Evolutionary conservation across 2,888 invertebrate species (phyloP).

Genomic region (Plebejus anna): DNA sequence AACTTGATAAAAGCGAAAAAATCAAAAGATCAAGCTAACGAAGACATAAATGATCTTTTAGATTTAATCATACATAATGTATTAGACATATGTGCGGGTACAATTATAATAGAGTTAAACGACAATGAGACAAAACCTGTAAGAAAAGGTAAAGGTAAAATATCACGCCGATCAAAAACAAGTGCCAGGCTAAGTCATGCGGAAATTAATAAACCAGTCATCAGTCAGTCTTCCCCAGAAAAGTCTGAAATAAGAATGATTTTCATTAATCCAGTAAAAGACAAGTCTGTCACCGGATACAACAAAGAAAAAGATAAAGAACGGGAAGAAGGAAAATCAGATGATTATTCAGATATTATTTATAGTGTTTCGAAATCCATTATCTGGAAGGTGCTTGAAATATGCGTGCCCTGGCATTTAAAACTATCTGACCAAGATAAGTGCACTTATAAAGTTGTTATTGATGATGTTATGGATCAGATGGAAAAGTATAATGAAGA

Average conservation of each 20-base stretch:
- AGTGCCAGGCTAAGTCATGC: not conserved
- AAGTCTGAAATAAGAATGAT: slow-evolving; percentile 52
- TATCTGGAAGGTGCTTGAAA: slow-evolving; percentile 64
- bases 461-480: slow-evolving; percentile 49
- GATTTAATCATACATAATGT: slow-evolving; percentile 55
- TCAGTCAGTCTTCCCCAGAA: not conserved
- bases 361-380: slow-evolving; percentile 61
- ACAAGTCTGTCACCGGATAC: slow-evolving; percentile 41
- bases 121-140: slow-evolving; percentile 48
- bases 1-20: slow-evolving; percentile 60
- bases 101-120: slow-evolving; percentile 58
- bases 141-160: slow-evolving; percentile 54
- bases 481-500: slow-evolving; percentile 61
- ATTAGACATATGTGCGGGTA: slow-evolving; percentile 58
- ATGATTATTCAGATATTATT: slow-evolving; percentile 51
- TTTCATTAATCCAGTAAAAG: slow-evolving; percentile 65
- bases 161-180: slow-evolving; percentile 43
- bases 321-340: slow-evolving; percentile 49
- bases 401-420: slow-evolving; percentile 70
- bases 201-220: not conserved
- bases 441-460: slow-evolving; percentile 49
- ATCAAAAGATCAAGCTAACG: slow-evolving; percentile 59
- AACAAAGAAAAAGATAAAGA: slow-evolving; percentile 55
- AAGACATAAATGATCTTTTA: slow-evolving; percentile 46
- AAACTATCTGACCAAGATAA: slow-evolving; percentile 53